Evolutionary conservation across 2,113 vertebrate species (phyloP), one percentile per base, ranked within the genome.

Genomic region (Pteruthius melanotis): DNA sequence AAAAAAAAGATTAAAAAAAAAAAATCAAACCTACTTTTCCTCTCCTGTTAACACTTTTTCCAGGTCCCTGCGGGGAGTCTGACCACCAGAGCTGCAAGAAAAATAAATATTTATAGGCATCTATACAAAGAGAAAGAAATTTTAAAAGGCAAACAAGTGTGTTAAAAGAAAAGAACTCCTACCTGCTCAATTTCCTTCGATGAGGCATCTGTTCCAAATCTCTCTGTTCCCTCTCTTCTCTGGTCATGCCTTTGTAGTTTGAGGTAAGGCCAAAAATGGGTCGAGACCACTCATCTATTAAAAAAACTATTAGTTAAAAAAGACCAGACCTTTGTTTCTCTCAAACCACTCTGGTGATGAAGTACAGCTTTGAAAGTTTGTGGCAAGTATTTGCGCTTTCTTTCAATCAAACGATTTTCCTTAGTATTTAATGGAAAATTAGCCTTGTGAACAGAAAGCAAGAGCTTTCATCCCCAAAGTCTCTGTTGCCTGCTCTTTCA

Each of bases 231-330:
- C 99, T 97, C 96, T 99, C 99, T 94, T 99, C 99, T 84, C 99
- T 98, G 22, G 99, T 99, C 99, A 99, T 99, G 45, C 99, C 99
- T 94, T 99, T 99, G 89, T 99, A 99, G 97, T 99, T 99, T 33
- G 99, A 99, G 22, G 99, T 99, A 91, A 99, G 96, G 63, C 99
- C 99, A 52, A 99, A 99, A 96, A 99, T 99, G 17, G 99, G 99
- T 75, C 99, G 97, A 14, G 99, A 99, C 99, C 99, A 99, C 86
- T 99, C 99, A 91, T 99, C 99, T 99, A 65, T 92, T 83, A 65
- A 70, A 86, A 82, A 70, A 54, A 52, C 9, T 3, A n/a, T 2
- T 2, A 11, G 11, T 91, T 91, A 78, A 78, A 4, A 4, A 91
- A 66, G 2, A 9, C 17, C 15, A 61, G 39, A 40, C 52, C 44